A percentile compares a stretch with the other conserved stretches of the same genome.
phyloP scores from a whole-genome alignment of 2,113 vertebrate genomes.

The Chelonoidis abingdonii region DNA sequence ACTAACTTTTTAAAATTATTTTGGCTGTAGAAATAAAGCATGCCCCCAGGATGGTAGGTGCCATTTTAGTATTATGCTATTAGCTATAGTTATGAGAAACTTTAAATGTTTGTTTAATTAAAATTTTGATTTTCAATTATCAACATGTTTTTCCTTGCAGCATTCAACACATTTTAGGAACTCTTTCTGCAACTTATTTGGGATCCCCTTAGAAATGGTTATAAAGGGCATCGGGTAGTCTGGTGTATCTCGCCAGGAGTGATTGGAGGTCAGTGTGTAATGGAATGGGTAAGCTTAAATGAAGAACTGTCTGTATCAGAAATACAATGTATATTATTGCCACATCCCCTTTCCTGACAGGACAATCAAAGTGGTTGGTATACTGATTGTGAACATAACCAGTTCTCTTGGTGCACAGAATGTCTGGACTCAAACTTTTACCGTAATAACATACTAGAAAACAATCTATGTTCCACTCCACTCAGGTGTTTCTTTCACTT shows the following conservation, averaged over 20 bases:
- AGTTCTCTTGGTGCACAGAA: not conserved
- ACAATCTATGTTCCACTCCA: not conserved
- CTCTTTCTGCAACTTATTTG: conserved; percentile 88
- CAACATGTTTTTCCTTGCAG: conserved; percentile 66
- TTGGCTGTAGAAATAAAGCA: not conserved
- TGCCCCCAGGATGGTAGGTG: not conserved
- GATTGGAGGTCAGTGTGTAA: conserved; percentile 83
- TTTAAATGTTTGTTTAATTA: not conserved
- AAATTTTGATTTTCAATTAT: not conserved
- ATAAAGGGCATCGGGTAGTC: conserved; percentile 90
- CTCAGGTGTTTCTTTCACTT: not conserved
- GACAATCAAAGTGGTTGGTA: not conserved
- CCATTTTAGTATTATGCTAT: not conserved
- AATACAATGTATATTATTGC: not conserved
- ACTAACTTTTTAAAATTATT: not conserved
- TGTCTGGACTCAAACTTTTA: not conserved
- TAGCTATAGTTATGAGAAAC: not conserved
- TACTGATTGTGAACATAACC: not conserved
- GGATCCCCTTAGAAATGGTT: conserved; percentile 91
- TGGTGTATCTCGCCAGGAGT: conserved; percentile 91
- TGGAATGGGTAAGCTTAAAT: not conserved
- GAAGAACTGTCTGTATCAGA: not conserved
- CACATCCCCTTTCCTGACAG: not conserved
- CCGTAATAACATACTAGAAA: not conserved
- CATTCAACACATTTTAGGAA: conserved; percentile 90